Percentiles rank a stretch among this genome's conserved stretches.
Evolutionary conservation across 2,113 vertebrate genomes (phyloP).

Genomic region (Paraplagusia blochii): DNA sequence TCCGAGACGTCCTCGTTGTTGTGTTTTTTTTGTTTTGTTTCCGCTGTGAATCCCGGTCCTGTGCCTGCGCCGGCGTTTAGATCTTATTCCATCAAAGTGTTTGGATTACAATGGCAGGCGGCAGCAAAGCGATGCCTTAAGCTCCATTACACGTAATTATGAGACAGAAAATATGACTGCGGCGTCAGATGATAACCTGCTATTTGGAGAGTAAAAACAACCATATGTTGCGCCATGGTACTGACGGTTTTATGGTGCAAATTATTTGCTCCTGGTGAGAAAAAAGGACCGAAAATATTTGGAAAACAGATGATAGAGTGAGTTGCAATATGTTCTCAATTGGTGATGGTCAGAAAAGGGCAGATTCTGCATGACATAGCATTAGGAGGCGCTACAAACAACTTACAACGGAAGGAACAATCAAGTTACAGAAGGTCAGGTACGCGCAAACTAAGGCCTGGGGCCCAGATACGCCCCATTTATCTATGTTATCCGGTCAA

Average conservation of each 20-base stretch:
- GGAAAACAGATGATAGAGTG: too few relatives aligned
- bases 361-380: too few relatives aligned
- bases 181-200: slow-evolving; percentile 32
- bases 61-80: slow-evolving; percentile 50
- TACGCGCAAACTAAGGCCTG: too few relatives aligned
- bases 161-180: slow-evolving; percentile 35
- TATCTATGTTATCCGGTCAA: too few relatives aligned
- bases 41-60: slow-evolving; percentile 30
- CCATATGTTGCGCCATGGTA: slow-evolving; percentile 3
- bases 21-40: slow-evolving; percentile 56
- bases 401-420: too few relatives aligned
- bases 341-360: too few relatives aligned
- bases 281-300: too few relatives aligned
- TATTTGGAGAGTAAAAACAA: slow-evolving; percentile 17
- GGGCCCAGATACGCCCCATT: too few relatives aligned
- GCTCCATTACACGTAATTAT: slow-evolving; percentile 55
- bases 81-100: slow-evolving; percentile 61
- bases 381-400: too few relatives aligned
- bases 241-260: not conserved
- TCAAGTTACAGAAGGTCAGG: too few relatives aligned
- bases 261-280: too few relatives aligned
- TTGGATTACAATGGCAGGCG: slow-evolving; percentile 40
- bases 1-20: slow-evolving; percentile 43
- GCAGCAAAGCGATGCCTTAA: slow-evolving; percentile 33
- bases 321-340: not conserved